Conservation (phyloP, 2,888 invertebrate genomes). For the Alcis repandata region DNA sequence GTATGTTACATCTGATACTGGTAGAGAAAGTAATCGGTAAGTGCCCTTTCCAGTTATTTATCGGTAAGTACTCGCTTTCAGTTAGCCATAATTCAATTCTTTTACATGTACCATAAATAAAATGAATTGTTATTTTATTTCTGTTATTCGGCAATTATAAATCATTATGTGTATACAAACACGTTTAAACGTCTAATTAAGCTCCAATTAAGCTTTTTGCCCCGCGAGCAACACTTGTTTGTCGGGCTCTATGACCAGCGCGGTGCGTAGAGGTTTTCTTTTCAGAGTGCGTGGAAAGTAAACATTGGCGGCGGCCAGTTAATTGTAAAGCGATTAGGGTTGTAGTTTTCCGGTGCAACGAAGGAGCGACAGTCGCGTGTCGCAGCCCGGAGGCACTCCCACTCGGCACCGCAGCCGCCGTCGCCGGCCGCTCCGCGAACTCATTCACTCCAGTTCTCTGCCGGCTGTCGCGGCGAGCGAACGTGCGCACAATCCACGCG, state of each 20-base stretch:
- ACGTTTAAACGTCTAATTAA: conserved; percentile 25
- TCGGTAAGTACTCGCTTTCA: conserved; percentile 1
- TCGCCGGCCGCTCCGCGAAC: conserved; percentile 73
- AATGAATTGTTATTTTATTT: conserved; percentile 1
- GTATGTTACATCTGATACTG: conserved; percentile 37
- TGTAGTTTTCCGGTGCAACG: conserved; percentile 83
- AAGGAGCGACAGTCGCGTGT: conserved; percentile 68
- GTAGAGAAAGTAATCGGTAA: conserved; percentile 34
- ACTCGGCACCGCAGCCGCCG: conserved; percentile 71
- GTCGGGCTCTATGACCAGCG: conserved; percentile 27
- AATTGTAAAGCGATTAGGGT: conserved; percentile 82
- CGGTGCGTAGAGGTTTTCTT: conserved; percentile 31
- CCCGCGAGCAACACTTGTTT: conserved; percentile 9
- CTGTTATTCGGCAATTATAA: conserved; percentile 1
- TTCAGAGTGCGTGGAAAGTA: conserved; percentile 70
- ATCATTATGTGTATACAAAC: conserved; percentile 23
- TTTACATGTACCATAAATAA: background rate
- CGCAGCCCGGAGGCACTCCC: conserved; percentile 75
- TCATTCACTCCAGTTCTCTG: conserved; percentile 84
- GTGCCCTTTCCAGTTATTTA: conserved; percentile 25
- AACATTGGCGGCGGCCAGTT: conserved; percentile 72
- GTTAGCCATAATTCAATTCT: background rate
- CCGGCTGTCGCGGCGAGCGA: conserved; percentile 79
- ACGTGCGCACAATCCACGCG: conserved; percentile 72
- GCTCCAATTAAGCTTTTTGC: conserved; percentile 21